Conservation (phyloP, 1,140 invertebrate species). For the Trichonephila inaurata region DNA sequence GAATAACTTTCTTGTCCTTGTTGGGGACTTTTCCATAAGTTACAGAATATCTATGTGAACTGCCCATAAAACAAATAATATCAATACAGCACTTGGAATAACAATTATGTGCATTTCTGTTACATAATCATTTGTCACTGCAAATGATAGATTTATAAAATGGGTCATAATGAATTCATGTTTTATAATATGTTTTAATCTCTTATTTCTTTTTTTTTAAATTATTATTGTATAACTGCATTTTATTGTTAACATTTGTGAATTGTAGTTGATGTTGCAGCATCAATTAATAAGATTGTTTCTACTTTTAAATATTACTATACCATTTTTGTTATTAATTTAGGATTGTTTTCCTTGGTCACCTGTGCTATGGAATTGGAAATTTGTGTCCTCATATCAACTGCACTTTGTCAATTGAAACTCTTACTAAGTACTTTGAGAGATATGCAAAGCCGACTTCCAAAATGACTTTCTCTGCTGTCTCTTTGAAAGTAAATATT, state of each 20-base stretch:
- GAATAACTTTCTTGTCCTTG: too few relatives aligned
- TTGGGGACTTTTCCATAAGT: too few relatives aligned
- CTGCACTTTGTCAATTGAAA: constrained; percentile 75
- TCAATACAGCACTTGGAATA: too few relatives aligned
- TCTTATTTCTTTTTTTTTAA: too few relatives aligned
- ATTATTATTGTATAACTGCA: neutral
- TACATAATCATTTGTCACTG: too few relatives aligned
- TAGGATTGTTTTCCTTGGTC: constrained; percentile 73
- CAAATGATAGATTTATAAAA: too few relatives aligned
- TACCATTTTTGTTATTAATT: neutral
- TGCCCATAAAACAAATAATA: too few relatives aligned
- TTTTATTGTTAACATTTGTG: neutral
- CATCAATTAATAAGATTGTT: neutral
- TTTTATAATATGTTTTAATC: too few relatives aligned
- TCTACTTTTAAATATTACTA: neutral
- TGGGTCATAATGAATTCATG: too few relatives aligned
- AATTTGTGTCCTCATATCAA: constrained; percentile 72
- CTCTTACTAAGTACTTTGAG: constrained; percentile 10
- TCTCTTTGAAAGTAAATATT: constrained; percentile 36
- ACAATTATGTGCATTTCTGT: too few relatives aligned
- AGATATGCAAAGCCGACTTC: neutral
- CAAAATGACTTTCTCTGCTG: neutral
- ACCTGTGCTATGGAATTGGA: constrained; percentile 49
- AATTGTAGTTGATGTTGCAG: neutral
- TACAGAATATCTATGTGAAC: too few relatives aligned